A percentile compares a stretch with the other conserved stretches of the same genome.
These are phyloP conservation scores for Anthopleura sola DNA, from an alignment of 64 coral and sea anemone genomes.

Conservation along the genomic window DNA sequence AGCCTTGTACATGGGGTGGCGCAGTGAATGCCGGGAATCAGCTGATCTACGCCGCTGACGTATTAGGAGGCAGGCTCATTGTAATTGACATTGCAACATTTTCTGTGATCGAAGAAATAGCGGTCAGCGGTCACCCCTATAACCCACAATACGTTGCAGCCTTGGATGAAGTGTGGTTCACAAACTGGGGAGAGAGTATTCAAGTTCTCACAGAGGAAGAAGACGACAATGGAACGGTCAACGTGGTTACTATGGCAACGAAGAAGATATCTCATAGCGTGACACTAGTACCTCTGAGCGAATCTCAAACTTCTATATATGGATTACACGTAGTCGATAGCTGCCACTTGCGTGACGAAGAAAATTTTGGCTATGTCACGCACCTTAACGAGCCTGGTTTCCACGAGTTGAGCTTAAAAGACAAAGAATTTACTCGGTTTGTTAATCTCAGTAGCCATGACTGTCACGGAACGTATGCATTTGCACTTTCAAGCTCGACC, in stretches of 20 bases:
- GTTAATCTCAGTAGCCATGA: constrained; percentile 45
- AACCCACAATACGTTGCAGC: constrained; percentile 43
- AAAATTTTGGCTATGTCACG: constrained; percentile 52
- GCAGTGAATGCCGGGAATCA: constrained; percentile 32
- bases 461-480: constrained; percentile 55
- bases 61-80: constrained; percentile 35
- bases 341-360: constrained; percentile 44
- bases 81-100: constrained; percentile 39
- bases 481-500: constrained; percentile 14
- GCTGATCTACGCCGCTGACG: constrained; percentile 47
- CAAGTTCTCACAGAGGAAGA: constrained; percentile 52
- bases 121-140: constrained; percentile 37
- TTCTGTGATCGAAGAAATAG: constrained; percentile 38
- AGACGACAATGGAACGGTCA: constrained; percentile 60
- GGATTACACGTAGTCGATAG: constrained; percentile 37
- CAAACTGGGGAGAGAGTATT: constrained; percentile 20
- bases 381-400: constrained; percentile 51
- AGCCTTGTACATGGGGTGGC: constrained; percentile 52
- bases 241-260: constrained; percentile 39
- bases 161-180: constrained; percentile 43
- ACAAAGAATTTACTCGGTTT: constrained; percentile 48
- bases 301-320: constrained; percentile 4
- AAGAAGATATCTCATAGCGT: constrained; percentile 29
- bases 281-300: background rate
- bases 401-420: constrained; percentile 51